phyloP scores from a whole-genome alignment of 2,797 vertebrate genomes.

The Cyprinella venusta region DNA sequence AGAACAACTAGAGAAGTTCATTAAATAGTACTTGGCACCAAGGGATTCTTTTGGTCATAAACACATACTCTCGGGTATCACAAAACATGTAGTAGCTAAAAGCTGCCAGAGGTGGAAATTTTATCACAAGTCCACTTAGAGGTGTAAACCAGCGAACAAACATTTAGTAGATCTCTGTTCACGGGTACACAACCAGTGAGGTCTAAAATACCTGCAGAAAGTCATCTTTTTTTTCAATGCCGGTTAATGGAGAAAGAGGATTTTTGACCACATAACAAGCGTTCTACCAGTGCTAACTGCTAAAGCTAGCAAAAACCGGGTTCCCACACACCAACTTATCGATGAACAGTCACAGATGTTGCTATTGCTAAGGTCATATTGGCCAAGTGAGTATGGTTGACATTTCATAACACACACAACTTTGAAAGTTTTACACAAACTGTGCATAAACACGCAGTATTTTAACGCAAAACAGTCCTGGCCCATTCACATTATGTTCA shows the following conservation, averaged over 20 bases:
- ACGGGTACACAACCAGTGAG: not conserved
- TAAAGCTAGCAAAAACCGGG: not conserved
- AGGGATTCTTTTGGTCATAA: conserved; percentile 63
- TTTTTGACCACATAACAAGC: not conserved
- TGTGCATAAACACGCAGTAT: not conserved
- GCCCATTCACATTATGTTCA: conserved; percentile 43
- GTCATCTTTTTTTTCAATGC: too few relatives aligned
- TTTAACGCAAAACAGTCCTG: conserved; percentile 23
- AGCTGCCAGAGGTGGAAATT: conserved; percentile 60
- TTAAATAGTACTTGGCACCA: conserved; percentile 68
- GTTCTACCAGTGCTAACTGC: not conserved
- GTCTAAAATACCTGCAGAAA: conserved; percentile 5
- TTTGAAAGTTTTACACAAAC: conserved; percentile 11
- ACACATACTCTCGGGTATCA: conserved; percentile 48
- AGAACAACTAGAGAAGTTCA: conserved; percentile 56
- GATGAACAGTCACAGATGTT: not conserved
- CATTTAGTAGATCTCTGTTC: not conserved
- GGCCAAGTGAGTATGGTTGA: not conserved
- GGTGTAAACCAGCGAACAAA: not conserved
- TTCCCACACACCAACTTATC: too few relatives aligned
- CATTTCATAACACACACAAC: not conserved
- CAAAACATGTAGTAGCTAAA: conserved; percentile 58
- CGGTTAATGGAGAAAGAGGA: not conserved
- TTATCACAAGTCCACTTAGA: conserved; percentile 56
- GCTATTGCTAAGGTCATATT: not conserved